phyloP scores from a whole-genome alignment of 2,888 invertebrate genomes.

The Sisyra nigra region DNA sequence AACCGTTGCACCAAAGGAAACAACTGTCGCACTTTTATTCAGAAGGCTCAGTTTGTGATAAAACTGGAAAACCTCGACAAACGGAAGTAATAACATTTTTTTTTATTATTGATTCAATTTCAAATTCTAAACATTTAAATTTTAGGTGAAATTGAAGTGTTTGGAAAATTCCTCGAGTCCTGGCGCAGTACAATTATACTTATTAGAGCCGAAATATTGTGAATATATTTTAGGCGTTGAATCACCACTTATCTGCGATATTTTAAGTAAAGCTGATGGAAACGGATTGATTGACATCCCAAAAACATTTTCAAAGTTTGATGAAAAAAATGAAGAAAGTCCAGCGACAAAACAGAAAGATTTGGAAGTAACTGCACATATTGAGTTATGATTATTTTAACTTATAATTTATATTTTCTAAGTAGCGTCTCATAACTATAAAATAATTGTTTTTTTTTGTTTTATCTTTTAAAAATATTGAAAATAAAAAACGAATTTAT shows the following conservation, averaged over 20 bases:
- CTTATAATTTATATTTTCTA: background rate
- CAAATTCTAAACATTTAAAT: constrained; percentile 6
- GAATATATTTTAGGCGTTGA: constrained; percentile 92
- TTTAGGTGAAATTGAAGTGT: constrained; percentile 58
- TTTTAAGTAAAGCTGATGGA: constrained; percentile 66
- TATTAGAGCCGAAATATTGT: constrained; percentile 83
- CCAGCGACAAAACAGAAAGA: background rate
- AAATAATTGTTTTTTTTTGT: background rate
- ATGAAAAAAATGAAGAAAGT: constrained; percentile 10
- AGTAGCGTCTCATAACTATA: background rate
- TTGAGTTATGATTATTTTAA: background rate
- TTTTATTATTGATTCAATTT: background rate
- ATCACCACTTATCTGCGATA: constrained; percentile 76
- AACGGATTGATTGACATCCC: constrained; percentile 44
- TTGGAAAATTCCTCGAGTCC: constrained; percentile 51
- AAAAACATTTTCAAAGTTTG: constrained; percentile 13
- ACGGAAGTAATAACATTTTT: constrained; percentile 54
- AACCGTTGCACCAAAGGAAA: constrained; percentile 41
- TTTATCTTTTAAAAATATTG: background rate
- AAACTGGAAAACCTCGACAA: constrained; percentile 57
- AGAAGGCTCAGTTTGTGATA: constrained; percentile 74
- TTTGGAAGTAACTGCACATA: background rate
- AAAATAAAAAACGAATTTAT: background rate
- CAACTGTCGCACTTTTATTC: constrained; percentile 79
- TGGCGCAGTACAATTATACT: constrained; percentile 70